These are phyloP conservation scores for Bombus waltoni DNA, from an alignment of 1,140 invertebrate species.

Conservation along the genomic window DNA sequence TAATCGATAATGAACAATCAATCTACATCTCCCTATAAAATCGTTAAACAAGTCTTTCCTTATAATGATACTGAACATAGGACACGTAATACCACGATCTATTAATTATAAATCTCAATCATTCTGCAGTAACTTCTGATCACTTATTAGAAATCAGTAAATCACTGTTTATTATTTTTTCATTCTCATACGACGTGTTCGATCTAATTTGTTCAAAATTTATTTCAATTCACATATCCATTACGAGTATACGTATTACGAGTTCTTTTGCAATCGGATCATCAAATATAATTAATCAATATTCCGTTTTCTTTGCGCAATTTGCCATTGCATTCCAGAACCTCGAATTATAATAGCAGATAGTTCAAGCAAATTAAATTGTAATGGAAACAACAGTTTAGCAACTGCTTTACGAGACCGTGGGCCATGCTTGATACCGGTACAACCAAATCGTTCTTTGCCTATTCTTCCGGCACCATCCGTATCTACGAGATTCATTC, in stretches of 20 bases:
- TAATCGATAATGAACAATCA: not conserved
- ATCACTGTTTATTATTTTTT: not conserved
- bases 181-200: too few species aligned
- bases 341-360: slow-evolving; percentile 60
- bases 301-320: too few species aligned
- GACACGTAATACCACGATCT: not conserved
- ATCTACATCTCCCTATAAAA: not conserved
- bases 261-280: not conserved
- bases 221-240: not conserved
- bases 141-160: not conserved
- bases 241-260: not conserved
- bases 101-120: not conserved
- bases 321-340: slow-evolving; percentile 42
- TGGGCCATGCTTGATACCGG: slow-evolving; percentile 68
- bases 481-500: slow-evolving; percentile 46
- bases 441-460: slow-evolving; percentile 75
- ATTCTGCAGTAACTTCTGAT: not conserved
- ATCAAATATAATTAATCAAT: not conserved
- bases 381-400: slow-evolving; percentile 16
- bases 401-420: slow-evolving; percentile 69
- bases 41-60: not conserved
- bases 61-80: not conserved
- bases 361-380: slow-evolving; percentile 51
- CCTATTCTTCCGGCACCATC: slow-evolving; percentile 73
- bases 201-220: not conserved